Evolutionary conservation across 1,140 invertebrate genomes (phyloP), one percentile per base, ranked within the genome.

Genomic region (Zaprionus africanus): DNA sequence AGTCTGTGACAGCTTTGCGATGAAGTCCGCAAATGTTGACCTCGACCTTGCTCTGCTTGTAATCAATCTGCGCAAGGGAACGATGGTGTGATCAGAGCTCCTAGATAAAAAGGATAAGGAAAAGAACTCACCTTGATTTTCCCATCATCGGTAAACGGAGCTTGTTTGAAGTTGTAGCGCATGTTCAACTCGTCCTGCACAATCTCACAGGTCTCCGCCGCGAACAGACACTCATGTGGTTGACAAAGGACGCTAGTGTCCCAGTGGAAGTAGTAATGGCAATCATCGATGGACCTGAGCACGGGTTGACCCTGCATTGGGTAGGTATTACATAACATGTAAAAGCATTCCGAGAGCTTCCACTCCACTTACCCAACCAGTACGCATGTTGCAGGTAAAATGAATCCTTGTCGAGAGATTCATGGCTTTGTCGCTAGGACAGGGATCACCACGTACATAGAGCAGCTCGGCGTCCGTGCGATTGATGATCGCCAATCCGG

Each of bases 241-340:
- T 82, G 87, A 72, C 94, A 94, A 66, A 93, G 93, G 61, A 93
- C 79, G 69, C 91, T 94, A 17, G 94, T 94, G 63, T 91, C 90
- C 93, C 94, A 94, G 34, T 93, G 88, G 73, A 94, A 94, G 24
- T 70, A 46, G 70, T 94, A 94, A 51, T 88, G 85, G 80, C 94
- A 94, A 61, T 83, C 73, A 11, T 77, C 93, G 91, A 82, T 86
- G 31, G 69, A 73, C 71, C 91, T 92, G 64, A 93, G 91, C 72
- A 86, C 70, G 17, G 94, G 94, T 51, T 78, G 72, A 36, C 93
- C 93, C 94, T 94, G 53, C 34, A 74, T 64, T 58, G 51, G 51
- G 1, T 31, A 57, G 73, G 66, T 75, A 74, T 65, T 36, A 38
- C 26, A 13, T 12, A 36, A 9, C 11, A 49, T 49, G 19, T 49